Percentiles rank a stretch among this genome's conserved stretches.
phyloP scores from a whole-genome alignment of 1,140 invertebrate species.

The Zeugodacus cucurbitae region DNA sequence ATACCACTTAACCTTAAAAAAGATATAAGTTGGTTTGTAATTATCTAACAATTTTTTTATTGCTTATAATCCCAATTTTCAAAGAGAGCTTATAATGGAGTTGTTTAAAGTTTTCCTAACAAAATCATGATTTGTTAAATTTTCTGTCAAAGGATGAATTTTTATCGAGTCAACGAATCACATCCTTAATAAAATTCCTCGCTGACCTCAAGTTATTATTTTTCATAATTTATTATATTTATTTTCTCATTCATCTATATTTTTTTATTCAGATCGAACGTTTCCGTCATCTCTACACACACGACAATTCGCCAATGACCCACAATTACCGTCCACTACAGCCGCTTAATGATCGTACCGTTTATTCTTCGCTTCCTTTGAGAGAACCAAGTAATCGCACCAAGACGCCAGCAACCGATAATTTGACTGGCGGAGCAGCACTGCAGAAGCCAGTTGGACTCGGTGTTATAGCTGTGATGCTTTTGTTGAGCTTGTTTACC shows the following conservation, averaged over 20 bases:
- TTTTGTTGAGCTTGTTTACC: neutral
- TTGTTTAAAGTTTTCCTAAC: too few species aligned
- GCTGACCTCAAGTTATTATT: neutral
- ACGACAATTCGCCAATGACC: conserved; percentile 72
- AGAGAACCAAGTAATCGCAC: neutral
- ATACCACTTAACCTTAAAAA: too few species aligned
- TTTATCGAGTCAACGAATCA: too few species aligned
- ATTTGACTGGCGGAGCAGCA: neutral
- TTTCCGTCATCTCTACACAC: conserved; percentile 78
- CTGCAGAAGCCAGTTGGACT: neutral
- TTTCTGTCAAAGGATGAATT: too few species aligned
- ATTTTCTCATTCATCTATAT: neutral
- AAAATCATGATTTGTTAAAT: too few species aligned
- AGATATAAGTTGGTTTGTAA: too few species aligned
- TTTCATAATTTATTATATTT: neutral
- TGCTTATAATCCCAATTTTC: too few species aligned
- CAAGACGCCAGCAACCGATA: neutral
- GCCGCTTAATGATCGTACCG: conserved; percentile 74
- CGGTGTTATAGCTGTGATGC: too few species aligned
- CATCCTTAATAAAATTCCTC: too few species aligned
- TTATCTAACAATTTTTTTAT: too few species aligned
- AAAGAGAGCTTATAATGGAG: too few species aligned
- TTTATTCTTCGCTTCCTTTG: conserved; percentile 54
- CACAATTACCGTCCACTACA: conserved; percentile 84
- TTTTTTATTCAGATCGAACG: conserved; percentile 73